Base-by-base conservation (phyloP, 2,113 vertebrate species). In the Phaetusa simplex region DNA sequence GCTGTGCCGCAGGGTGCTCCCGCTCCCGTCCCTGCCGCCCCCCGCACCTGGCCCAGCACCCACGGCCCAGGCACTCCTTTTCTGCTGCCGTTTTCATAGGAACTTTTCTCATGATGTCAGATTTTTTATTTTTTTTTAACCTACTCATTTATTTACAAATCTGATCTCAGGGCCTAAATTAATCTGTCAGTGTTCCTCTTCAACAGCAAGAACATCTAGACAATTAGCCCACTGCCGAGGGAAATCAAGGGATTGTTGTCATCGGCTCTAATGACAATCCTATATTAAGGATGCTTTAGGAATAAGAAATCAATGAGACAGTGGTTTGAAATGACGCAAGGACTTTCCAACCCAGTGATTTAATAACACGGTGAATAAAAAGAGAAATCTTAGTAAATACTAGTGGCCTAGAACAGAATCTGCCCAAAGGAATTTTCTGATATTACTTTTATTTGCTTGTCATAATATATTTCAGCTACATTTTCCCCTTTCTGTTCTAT, bases 261-360 rank as follows among this genome's bases (percentile, higher is more conserved):
- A 49, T 86, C 11, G 9, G 19, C 36, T 71, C 36, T 81, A 47
- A 81, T 73, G 65, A 90, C 58, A 64, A 55, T 42, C 56, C 61
- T 82, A 8, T 78, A 86, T 69, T 91, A 62, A 85, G 80, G 24
- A 74, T 66, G 49, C 50, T 85, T 86, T 65, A 93, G 64, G 81
- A 96, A 85, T 79, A 82, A 77, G 71, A 91, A 96, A 94, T 95
- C 91, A 78, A 89, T 82, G 93, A 96, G 83, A 87, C 78, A 87
- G 66, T 67, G 42, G 43, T 62, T 94, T 96, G 86, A 95, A 95
- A 94, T 81, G 71, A 95, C 89, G 74, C 64, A 85, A 86, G 83
- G 32, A 83, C 59, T 93, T 95, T 90, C 70, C 93, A 95, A 43
- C 27, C 19, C 76, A 85, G 59, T 88, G 92, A 94, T 90, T 95